Conservation (phyloP, 2,888 invertebrate species). For the Hipparchia semele region DNA sequence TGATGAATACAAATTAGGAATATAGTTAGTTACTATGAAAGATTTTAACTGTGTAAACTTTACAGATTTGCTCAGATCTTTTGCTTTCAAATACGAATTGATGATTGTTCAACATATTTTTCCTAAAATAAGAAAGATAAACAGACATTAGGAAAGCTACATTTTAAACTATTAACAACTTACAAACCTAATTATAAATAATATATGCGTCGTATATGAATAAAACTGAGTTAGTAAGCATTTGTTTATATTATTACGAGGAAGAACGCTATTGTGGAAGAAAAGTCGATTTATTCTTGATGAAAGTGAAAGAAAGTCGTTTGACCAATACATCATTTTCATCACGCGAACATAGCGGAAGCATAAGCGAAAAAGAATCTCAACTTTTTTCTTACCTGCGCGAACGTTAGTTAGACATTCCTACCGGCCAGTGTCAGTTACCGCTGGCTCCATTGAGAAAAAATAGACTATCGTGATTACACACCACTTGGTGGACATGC, state of each 20-base stretch:
- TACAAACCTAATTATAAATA: no score
- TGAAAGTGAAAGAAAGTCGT: conserved; percentile 78
- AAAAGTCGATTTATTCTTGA: conserved; percentile 62
- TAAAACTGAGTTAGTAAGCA: not conserved
- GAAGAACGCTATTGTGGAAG: conserved; percentile 54
- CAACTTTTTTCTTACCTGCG: conserved; percentile 70
- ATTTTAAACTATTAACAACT: no score
- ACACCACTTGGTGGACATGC: conserved; percentile 48
- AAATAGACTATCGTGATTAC: conserved; percentile 48
- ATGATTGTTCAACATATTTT: no score
- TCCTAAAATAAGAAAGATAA: no score
- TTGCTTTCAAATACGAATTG: no score
- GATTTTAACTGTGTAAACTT: no score
- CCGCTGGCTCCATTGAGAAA: conserved; percentile 49
- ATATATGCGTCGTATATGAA: not conserved
- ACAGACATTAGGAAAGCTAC: no score
- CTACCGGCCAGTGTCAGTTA: conserved; percentile 74
- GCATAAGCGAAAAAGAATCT: conserved; percentile 78
- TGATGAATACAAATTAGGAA: no score
- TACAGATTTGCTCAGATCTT: no score
- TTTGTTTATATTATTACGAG: conserved; percentile 38
- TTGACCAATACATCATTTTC: conserved; percentile 78
- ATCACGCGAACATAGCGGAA: conserved; percentile 80
- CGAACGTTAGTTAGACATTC: conserved; percentile 65
- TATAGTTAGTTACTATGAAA: no score